A percentile compares a stretch with the other conserved stretches of the same genome.
Conservation (phyloP, 2,888 invertebrate genomes). For the Stenotaenia linearis region DNA sequence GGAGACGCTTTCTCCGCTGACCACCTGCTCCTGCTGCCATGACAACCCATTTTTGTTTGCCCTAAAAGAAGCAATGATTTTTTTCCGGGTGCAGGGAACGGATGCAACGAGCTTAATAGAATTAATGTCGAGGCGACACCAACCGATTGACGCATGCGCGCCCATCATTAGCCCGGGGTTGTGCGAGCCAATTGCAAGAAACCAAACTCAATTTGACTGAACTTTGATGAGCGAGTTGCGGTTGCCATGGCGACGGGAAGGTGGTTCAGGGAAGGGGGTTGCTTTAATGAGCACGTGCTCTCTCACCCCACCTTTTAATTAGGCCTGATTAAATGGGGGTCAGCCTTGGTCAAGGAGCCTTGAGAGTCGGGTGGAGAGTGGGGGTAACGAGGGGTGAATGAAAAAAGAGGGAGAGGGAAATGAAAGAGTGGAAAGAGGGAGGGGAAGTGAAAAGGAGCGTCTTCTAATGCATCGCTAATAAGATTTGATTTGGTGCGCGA, state of each 20-base stretch:
- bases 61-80: not conserved
- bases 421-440: not conserved
- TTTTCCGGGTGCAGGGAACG: not conserved
- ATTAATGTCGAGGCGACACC: constrained; percentile 5
- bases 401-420: not conserved
- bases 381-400: not conserved
- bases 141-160: constrained; percentile 6
- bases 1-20: not conserved
- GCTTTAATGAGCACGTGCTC: constrained; percentile 19
- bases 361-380: not conserved
- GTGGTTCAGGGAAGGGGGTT: not conserved
- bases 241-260: not conserved
- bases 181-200: constrained; percentile 12
- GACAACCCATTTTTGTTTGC: not conserved
- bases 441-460: not conserved
- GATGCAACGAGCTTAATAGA: not conserved
- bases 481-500: constrained; percentile 17
- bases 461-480: constrained; percentile 24
- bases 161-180: constrained; percentile 8
- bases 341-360: not conserved
- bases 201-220: constrained; percentile 12
- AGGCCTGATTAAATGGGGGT: constrained; percentile 21
- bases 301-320: constrained; percentile 17
- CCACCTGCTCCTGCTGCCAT: not conserved
- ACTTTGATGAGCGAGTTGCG: not conserved